These are phyloP conservation scores for Lasioglossum malachurum DNA, from an alignment of 2,888 invertebrate species.

Conservation along the genomic window DNA sequence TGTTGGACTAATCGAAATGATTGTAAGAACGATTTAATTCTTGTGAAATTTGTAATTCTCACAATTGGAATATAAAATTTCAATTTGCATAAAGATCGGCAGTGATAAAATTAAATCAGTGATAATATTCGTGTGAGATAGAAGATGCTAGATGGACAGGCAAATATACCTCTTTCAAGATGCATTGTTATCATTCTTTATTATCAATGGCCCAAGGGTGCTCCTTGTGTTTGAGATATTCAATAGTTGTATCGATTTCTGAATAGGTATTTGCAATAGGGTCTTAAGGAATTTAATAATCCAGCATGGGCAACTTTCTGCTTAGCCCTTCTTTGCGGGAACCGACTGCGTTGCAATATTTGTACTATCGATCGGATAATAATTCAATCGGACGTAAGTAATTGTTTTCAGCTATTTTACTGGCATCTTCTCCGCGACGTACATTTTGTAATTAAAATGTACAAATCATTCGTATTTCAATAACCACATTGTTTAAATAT, in stretches of 20 bases:
- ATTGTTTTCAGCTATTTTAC: conserved; percentile 8
- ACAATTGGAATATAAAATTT: neutral
- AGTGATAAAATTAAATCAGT: neutral
- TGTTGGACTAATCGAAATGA: neutral
- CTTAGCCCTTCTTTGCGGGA: conserved; percentile 75
- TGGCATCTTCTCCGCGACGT: neutral
- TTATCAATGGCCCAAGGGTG: conserved; percentile 59
- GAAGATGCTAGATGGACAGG: conserved; percentile 19
- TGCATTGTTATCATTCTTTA: conserved; percentile 45
- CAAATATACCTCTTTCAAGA: conserved; percentile 29
- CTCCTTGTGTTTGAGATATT: conserved; percentile 81
- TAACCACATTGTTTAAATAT: neutral
- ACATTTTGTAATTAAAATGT: neutral
- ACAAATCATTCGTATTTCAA: neutral
- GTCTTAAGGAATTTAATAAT: conserved; percentile 84
- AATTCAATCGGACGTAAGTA: conserved; percentile 75
- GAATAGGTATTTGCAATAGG: conserved; percentile 83
- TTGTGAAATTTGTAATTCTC: neutral
- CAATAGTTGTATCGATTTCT: conserved; percentile 84
- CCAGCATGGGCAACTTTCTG: conserved; percentile 82
- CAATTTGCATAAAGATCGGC: neutral
- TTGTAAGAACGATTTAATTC: neutral
- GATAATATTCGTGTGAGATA: neutral
- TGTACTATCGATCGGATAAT: conserved; percentile 77
- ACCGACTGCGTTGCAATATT: conserved; percentile 68